Conservation (phyloP, 2,797 vertebrate species). For the Lepidocolaptes lacrymiger region DNA sequence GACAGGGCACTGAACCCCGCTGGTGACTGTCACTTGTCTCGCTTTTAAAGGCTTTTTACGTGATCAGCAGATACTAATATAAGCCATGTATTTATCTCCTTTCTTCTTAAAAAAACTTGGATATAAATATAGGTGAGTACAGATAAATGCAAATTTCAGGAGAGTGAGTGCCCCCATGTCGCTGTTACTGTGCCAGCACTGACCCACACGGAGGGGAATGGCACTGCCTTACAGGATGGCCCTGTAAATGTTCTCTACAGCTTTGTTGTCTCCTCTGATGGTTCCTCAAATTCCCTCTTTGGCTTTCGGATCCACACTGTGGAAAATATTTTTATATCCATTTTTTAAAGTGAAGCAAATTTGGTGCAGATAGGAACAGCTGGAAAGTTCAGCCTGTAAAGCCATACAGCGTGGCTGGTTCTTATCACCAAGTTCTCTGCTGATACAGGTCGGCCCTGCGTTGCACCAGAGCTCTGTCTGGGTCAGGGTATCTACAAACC, state of each 20-base stretch:
- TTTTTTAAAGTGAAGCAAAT: not conserved
- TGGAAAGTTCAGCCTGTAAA: not conserved
- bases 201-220: rapidly evolving
- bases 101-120: not conserved
- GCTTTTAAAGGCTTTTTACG: rapidly evolving
- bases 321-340: not conserved
- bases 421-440: not conserved
- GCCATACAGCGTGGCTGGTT: not conserved
- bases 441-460: not conserved
- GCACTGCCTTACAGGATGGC: too few relatives aligned
- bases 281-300: not conserved
- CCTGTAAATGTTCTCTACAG: not conserved
- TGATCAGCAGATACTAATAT: not conserved
- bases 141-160: not conserved
- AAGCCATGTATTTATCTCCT: rapidly evolving
- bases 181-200: rapidly evolving
- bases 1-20: rapidly evolving
- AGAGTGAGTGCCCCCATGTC: too few relatives aligned
- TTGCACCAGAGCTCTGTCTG: not conserved
- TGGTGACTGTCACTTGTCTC: rapidly evolving
- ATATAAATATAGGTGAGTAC: not conserved
- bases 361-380: not conserved
- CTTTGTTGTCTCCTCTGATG: not conserved
- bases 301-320: not conserved
- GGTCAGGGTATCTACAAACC: not conserved